phyloP scores from a whole-genome alignment of 2,888 invertebrate genomes.

The Galeruca laticollis region DNA sequence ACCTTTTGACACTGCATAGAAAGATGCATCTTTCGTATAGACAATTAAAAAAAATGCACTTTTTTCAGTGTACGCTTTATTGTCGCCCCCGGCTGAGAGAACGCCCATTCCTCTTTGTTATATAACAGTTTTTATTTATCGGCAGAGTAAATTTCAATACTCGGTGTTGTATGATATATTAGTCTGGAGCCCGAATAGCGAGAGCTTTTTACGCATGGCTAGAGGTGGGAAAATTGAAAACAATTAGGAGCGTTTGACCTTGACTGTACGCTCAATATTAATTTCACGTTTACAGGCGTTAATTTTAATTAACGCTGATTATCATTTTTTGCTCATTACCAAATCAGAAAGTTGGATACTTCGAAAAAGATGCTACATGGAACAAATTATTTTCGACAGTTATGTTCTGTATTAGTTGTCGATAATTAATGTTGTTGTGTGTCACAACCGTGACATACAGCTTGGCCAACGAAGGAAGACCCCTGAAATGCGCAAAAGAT shows the following conservation, averaged over 20 bases:
- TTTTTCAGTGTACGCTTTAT: conserved; percentile 15
- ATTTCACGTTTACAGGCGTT: no score
- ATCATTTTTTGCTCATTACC: no score
- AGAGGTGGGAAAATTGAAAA: conserved; percentile 40
- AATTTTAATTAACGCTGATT: no score
- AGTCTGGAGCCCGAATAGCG: conserved; percentile 30
- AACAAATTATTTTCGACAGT: no score
- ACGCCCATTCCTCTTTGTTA: conserved; percentile 51
- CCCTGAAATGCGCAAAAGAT: no score
- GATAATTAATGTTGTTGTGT: no score
- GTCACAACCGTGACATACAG: no score
- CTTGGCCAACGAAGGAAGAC: no score
- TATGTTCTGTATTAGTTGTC: no score
- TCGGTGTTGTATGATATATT: conserved; percentile 39
- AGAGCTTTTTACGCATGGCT: conserved; percentile 34
- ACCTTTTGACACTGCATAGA: neutral
- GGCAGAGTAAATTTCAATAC: conserved; percentile 46
- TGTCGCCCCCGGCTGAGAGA: conserved; percentile 32
- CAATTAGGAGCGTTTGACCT: conserved; percentile 35
- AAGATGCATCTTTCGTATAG: neutral
- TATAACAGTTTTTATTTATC: conserved; percentile 54
- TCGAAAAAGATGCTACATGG: no score
- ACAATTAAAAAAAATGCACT: neutral
- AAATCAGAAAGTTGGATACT: no score
- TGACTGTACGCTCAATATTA: no score